A percentile compares a stretch with the other conserved stretches of the same genome.
Evolutionary conservation across 2,888 invertebrate species (phyloP).

Genomic region (Sisyra terminalis): DNA sequence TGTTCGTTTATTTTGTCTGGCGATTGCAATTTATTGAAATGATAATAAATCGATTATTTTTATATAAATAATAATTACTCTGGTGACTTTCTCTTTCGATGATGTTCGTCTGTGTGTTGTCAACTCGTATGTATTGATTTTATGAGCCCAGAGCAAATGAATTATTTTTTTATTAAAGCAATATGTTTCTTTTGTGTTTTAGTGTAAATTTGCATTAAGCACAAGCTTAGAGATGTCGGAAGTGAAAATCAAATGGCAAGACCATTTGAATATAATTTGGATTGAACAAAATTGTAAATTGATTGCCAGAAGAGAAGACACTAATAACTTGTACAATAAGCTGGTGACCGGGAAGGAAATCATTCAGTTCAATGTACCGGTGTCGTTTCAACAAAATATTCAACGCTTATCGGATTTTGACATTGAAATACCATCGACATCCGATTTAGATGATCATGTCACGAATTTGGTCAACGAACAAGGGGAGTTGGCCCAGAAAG

Average conservation of each 20-base stretch:
- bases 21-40: no score
- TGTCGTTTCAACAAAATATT: conserved; percentile 12
- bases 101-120: no score
- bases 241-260: conserved; percentile 31
- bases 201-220: no score
- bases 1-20: no score
- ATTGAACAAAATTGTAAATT: conserved; percentile 36
- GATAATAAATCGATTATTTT: no score
- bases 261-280: conserved; percentile 40
- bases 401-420: conserved; percentile 35
- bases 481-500: conserved; percentile 33
- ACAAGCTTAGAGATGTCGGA: conserved; percentile 6
- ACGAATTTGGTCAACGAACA: conserved; percentile 32
- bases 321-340: conserved; percentile 33
- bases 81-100: no score
- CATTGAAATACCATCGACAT: conserved; percentile 26
- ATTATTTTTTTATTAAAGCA: no score
- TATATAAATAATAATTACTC: no score
- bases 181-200: no score
- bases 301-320: conserved; percentile 32
- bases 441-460: conserved; percentile 35
- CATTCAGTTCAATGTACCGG: conserved; percentile 20
- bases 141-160: no score
- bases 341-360: conserved; percentile 34
- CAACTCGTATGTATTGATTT: no score